A percentile compares a stretch with the other conserved stretches of the same genome.
Evolutionary conservation across 2,888 invertebrate genomes (phyloP).

Genomic region (Frankliniella fusca): DNA sequence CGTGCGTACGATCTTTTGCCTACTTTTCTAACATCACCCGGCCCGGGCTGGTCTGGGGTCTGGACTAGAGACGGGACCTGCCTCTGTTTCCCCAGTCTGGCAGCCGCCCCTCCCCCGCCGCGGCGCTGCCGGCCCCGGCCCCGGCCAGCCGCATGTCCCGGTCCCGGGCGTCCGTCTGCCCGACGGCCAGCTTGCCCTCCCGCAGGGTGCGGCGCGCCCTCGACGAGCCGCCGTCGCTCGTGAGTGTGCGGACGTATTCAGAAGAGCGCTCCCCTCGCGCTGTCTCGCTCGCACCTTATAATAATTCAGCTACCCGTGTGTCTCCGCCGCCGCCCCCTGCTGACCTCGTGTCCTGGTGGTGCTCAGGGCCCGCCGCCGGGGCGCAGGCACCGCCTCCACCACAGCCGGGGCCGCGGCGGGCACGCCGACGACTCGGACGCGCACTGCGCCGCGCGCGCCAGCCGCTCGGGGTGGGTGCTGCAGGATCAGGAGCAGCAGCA

Average conservation of each 20-base stretch:
- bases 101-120: not conserved
- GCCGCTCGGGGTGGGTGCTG: not conserved
- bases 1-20: not conserved
- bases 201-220: not conserved
- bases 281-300: no score
- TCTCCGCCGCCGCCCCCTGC: not conserved
- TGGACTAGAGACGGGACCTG: no score
- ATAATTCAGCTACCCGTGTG: no score
- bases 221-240: not conserved
- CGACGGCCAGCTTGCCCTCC: not conserved
- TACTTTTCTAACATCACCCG: not conserved
- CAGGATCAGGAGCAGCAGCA: not conserved
- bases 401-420: not conserved
- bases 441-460: not conserved
- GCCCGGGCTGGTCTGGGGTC: no score
- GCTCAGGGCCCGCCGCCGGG: not conserved
- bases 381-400: not conserved
- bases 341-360: no score
- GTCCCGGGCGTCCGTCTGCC: not conserved
- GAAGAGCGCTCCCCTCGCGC: no score
- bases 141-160: not conserved
- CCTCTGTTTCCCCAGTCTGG: no score
- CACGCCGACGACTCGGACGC: not conserved
- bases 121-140: not conserved
- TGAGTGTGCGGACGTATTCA: not conserved